Conservation (phyloP, 2,113 vertebrate genomes). For the Caretta caretta region DNA sequence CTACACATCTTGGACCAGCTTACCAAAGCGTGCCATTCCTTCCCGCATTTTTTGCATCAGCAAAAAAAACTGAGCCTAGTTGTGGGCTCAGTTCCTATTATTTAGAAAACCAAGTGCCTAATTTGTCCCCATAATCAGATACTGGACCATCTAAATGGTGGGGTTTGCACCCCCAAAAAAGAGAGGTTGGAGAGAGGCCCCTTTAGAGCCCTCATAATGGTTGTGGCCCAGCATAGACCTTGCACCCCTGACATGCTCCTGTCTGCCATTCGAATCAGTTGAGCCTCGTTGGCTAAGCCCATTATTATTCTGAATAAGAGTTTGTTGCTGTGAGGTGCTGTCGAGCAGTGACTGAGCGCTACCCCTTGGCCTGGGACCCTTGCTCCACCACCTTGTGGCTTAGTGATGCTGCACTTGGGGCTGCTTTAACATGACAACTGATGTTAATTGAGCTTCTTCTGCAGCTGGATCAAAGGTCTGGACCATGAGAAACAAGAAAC, state of each 20-base stretch:
- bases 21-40: background rate
- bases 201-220: background rate
- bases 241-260: background rate
- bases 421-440: background rate
- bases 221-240: background rate
- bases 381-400: background rate
- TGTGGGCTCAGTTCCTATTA: background rate
- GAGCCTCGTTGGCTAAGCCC: background rate
- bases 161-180: background rate
- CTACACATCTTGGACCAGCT: background rate
- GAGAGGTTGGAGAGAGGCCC: background rate
- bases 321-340: background rate
- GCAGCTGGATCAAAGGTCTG: conserved; percentile 94
- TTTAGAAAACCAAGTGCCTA: background rate
- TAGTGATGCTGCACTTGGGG: background rate
- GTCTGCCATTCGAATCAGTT: background rate
- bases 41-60: background rate
- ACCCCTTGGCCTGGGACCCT: background rate
- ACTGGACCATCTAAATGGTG: background rate
- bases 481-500: conserved; percentile 93
- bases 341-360: background rate
- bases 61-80: background rate
- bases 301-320: background rate
- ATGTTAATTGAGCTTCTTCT: conserved; percentile 42
- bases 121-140: background rate